Evolutionary conservation across 2,888 invertebrate species (phyloP).

Genomic region (Meteorus colon): DNA sequence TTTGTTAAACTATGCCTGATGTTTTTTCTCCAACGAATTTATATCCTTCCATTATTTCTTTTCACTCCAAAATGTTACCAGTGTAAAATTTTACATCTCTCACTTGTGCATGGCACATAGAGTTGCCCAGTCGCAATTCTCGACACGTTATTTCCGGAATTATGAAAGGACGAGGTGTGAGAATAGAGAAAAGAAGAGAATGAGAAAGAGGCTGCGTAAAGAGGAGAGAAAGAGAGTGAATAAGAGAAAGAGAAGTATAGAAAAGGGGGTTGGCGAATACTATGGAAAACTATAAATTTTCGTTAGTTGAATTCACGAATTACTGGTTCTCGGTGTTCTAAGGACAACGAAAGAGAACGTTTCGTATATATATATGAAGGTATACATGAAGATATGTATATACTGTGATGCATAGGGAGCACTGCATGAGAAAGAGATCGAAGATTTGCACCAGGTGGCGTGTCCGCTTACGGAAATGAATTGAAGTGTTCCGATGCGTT

Average conservation of each 20-base stretch:
- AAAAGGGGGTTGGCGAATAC: conserved; percentile 7
- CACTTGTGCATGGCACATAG: not conserved
- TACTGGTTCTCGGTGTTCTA: not conserved
- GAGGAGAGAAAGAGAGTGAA: not conserved
- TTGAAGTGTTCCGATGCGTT: not conserved
- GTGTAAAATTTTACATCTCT: not conserved
- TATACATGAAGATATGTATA: not conserved
- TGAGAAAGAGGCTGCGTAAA: not conserved
- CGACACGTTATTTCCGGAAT: conserved; percentile 41
- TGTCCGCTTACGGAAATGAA: conserved; percentile 7
- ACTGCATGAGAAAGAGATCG: not conserved
- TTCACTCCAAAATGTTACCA: not conserved
- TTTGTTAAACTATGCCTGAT: not conserved
- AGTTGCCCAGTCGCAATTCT: conserved; percentile 31
- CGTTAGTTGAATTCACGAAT: conserved; percentile 41
- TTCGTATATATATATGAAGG: not conserved
- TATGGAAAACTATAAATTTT: conserved; percentile 45
- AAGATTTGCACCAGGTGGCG: conserved; percentile 7
- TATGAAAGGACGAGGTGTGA: conserved; percentile 36
- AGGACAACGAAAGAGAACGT: not conserved
- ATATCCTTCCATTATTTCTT: not conserved
- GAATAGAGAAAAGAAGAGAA: not conserved
- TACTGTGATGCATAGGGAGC: not conserved
- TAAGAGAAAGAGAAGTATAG: not conserved
- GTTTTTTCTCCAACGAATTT: conserved; percentile 1